Base-by-base conservation (phyloP, 2,888 invertebrate genomes). In the Allacma fusca region DNA sequence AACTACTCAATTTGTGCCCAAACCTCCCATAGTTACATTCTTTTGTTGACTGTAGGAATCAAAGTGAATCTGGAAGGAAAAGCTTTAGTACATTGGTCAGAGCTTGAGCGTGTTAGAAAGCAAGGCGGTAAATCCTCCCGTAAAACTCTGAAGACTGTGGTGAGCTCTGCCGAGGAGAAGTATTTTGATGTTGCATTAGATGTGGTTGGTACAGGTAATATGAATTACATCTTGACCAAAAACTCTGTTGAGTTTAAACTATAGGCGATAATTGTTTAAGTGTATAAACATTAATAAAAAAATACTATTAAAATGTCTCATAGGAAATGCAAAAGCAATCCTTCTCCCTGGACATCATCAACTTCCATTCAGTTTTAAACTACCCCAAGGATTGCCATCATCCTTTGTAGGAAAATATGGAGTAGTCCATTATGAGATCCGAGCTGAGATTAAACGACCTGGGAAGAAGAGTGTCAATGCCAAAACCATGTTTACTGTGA, bases 391-490 rank as follows among this genome's bases (percentile, higher is more conserved):
- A 79, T 88, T 94, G 77, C 95, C 95, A 87, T 93, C 94, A 1
- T 93, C 93, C 0, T 95, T 93, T 86, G 93, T 92, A 85, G 92
- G 93, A 0, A 88, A 91, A 85, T 89, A 87, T 86, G 94, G 95
- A 0, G 90, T 91, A 85, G 90, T 96, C 44, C 89, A 93, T 21
- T 96, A 96, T 85, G 91, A 91, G 4, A 90, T 94, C 19, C 94
- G 92, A 87, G 92, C 93, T 0, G 91, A 90, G 0, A 88, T 95
- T n/a, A 93, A 95, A 85, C 89, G 93, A 24, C 92, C 95, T 9
- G 94, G 93, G 91, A 93, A 93, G 85, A 92, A 93, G 85, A 94
- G 96, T 87, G 92, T 94, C 85, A 93, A 93, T 83, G 91, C 91
- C 68, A 94, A 94, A 88, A 90, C 90, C 87, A 91, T 92, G 4